These are phyloP conservation scores for Agriopis marginaria DNA, from an alignment of 2,888 invertebrate species.

Conservation along the genomic window DNA sequence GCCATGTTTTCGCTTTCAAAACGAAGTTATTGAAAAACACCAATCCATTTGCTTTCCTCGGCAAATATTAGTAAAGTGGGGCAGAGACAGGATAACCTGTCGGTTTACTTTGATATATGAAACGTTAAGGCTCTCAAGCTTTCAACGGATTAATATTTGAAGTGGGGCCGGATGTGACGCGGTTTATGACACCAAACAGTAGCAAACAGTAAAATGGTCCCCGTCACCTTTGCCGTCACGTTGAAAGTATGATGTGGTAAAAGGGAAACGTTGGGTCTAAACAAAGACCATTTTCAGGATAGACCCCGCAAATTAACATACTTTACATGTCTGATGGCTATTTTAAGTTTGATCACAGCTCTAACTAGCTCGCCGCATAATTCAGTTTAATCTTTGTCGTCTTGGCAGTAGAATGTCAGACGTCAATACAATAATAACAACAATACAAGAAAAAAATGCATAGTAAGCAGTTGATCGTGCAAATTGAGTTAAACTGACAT, in stretches of 20 bases:
- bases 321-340: too few species aligned
- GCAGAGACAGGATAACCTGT: constrained; percentile 36
- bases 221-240: neutral
- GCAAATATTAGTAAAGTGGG: constrained; percentile 41
- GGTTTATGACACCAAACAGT: constrained; percentile 13
- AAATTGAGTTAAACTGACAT: too few species aligned
- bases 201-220: constrained; percentile 18
- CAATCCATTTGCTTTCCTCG: constrained; percentile 31
- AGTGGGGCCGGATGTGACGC: constrained; percentile 30
- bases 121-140: constrained; percentile 42
- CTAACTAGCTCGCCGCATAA: too few species aligned
- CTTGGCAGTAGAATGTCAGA: too few species aligned
- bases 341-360: too few species aligned
- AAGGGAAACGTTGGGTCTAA: neutral
- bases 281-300: too few species aligned
- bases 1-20: constrained; percentile 18
- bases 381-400: too few species aligned
- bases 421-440: too few species aligned
- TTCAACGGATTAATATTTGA: constrained; percentile 48
- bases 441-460: too few species aligned
- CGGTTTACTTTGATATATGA: constrained; percentile 48
- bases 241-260: constrained; percentile 1
- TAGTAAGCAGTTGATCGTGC: too few species aligned
- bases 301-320: too few species aligned
- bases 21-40: constrained; percentile 27